Conservation (phyloP, 1,140 invertebrate genomes). For the Chionoecetes opilio region DNA sequence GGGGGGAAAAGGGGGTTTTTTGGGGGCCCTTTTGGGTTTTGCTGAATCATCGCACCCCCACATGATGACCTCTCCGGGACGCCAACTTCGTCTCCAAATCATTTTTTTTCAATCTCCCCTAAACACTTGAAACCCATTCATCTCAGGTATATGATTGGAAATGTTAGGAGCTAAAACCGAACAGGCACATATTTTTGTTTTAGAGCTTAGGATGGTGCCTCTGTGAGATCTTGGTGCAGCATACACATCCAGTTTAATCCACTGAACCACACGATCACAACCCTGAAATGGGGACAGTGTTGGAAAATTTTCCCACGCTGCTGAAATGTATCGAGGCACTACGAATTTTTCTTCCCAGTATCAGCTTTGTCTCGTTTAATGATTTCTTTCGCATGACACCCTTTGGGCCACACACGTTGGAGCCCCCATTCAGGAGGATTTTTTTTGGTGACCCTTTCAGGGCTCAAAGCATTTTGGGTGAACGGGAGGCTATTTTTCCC, state of each 20-base stretch:
- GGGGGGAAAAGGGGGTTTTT: no score
- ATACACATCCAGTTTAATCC: no score
- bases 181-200: neutral
- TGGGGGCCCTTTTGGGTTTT: slow-evolving; percentile 44
- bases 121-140: neutral
- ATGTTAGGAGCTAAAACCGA: neutral
- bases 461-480: neutral
- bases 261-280: no score
- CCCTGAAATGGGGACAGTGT: no score
- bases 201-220: neutral
- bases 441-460: neutral
- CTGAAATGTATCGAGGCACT: neutral
- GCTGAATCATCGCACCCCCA: neutral
- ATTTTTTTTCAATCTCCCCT: neutral
- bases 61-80: slow-evolving; percentile 38
- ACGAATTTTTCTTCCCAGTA: neutral
- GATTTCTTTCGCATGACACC: neutral
- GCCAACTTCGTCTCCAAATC: neutral
- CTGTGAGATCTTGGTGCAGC: neutral
- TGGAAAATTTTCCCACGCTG: neutral
- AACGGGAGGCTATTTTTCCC: neutral
- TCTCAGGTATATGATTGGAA: neutral
- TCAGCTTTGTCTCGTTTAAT: neutral
- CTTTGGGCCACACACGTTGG: neutral
- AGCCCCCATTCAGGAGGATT: neutral